Evolutionary conservation across 2,113 vertebrate species (phyloP), one percentile per base, ranked within the genome.

Genomic region (Madoqua kirkii): DNA sequence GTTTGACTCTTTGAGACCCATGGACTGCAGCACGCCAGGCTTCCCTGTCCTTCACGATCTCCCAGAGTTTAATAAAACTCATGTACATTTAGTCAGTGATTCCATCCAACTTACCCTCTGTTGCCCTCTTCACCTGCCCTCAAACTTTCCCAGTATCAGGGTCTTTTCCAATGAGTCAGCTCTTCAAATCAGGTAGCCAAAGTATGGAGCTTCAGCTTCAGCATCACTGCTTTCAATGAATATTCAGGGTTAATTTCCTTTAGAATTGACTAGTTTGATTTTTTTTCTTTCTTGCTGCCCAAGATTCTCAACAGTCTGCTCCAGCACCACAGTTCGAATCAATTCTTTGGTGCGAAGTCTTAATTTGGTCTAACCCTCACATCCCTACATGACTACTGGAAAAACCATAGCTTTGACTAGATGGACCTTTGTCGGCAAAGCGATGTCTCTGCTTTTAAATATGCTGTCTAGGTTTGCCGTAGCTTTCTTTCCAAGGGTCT

Each of bases 11-110:
- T 71, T 71, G n/a, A 71, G 64, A 36, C 64, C 64, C 17, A 21
- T 3, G n/a, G 64, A 36, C n/a, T 36, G n/a, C 17, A 11, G 64
- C n/a, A 36, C 0, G 0, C n/a, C 64, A 36, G 64, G 17, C 64
- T 71, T 71, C 64, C 17, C 64, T 11, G 64, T 12, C 9, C 64
- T 67, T 67, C 64, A 67, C 64, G 11, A 11, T 36, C 17, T 36
- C n/a, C 64, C 64, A 71, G 17, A 71, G 64, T 36, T 21, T 23
- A 36, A 36, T 71, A 36, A 71, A 71, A 71, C n/a, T 71, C n/a
- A 36, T 71, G 19, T 21, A 2, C n/a, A 12, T 71, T 21, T 10
- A 36, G 64, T 36, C n/a, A 6, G n/a, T 21, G n/a, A 71, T 36
- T 36, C n/a, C 64, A 36, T 21, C 17, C n/a, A 71, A 36, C n/a